Evolutionary conservation across 2,888 invertebrate species (phyloP), one percentile per base, ranked within the genome.

Genomic region (Pyrocoelia pectoralis): DNA sequence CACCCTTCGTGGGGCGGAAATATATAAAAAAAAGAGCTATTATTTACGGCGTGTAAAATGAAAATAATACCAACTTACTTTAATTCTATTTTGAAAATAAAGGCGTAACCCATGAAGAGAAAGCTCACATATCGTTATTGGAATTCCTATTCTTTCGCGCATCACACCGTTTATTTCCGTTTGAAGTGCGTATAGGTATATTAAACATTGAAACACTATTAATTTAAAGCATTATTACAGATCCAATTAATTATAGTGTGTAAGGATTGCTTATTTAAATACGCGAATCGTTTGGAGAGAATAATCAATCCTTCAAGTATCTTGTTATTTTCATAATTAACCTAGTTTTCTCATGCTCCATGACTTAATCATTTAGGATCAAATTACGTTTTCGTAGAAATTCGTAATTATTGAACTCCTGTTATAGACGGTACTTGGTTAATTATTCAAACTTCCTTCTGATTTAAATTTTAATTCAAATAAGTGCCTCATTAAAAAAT

Each of bases 301-400:
- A 33, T 33, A 33, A 33, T 33, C 33, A 33, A 33, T 33, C 33
- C n/a, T 33, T 33, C n/a, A 33, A 33, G 33, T n/a, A 33, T 33
- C 24, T 33, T 33, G n/a, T 33, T 33, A 33, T 33, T 33, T 33
- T 33, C 33, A 33, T 33, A 33, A 33, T 33, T 33, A 33, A 33
- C 33, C 33, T n/a, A 33, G 33, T 33, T 33, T 33, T 33, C 10
- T 33, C 9, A 33, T 33, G n/a, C n/a, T 33, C 33, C 33, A 5
- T n/a, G n/a, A 33, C 33, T 33, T 33, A 8, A 33, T 33, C 10
- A 33, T 33, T 33, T 8, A 4, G 2, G 10, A 33, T 33, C 33
- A 33, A 33, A 33, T 33, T 33, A 33, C 33, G 8, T 33, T 33
- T 33, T 33, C 33, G 33, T 33, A 33, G 33, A 33, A 33, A 33